These are phyloP conservation scores for Crotophaga sulcirostris DNA, from an alignment of 2,113 vertebrate species.

Conservation along the genomic window DNA sequence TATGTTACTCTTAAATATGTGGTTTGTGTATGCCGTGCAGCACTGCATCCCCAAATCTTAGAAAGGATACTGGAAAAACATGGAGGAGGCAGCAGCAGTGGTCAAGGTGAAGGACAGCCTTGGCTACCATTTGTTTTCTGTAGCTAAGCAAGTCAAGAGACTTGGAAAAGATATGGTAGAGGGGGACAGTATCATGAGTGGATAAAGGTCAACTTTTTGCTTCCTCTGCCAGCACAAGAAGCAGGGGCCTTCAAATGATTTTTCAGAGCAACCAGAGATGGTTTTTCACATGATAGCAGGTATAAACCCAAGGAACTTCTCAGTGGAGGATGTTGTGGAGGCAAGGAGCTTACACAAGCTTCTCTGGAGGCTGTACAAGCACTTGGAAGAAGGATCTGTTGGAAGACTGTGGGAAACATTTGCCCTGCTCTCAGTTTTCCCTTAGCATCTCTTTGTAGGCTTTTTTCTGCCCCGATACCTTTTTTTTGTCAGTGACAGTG, in stretches of 20 bases:
- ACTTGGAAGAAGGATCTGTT: not conserved
- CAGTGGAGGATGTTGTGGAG: not conserved
- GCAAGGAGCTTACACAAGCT: not conserved
- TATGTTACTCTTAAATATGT: not conserved
- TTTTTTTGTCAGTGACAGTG: not conserved
- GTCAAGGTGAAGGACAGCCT: not conserved
- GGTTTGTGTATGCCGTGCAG: not conserved
- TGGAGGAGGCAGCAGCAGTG: not conserved
- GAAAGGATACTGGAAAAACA: not conserved
- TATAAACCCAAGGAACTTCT: not conserved
- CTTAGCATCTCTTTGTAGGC: not conserved
- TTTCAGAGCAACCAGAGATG: not conserved
- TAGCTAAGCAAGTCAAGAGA: not conserved
- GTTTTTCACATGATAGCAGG: not conserved
- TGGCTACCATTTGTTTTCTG: not conserved
- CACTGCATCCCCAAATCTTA: not conserved
- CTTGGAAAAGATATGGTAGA: not conserved
- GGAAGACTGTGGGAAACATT: not conserved
- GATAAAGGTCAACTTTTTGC: not conserved
- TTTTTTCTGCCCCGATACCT: not conserved
- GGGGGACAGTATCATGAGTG: fast-evolving
- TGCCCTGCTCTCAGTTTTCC: not conserved
- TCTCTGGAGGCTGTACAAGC: not conserved
- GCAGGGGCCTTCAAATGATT: not conserved
- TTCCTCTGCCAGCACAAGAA: not conserved